Conservation (phyloP, 2,888 invertebrate genomes). For the Pyrochroa serraticornis region DNA sequence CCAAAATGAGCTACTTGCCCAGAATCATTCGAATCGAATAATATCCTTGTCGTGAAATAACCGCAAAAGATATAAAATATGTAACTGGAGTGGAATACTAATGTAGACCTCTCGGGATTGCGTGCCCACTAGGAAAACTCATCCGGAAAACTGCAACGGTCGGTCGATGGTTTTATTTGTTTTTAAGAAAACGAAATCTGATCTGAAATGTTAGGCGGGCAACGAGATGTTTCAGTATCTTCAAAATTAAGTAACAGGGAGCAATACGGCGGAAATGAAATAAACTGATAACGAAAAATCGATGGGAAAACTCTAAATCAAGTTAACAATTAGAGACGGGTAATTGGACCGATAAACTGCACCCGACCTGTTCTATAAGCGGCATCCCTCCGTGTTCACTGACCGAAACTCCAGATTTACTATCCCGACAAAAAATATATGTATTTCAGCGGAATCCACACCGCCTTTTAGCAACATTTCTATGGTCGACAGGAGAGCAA, state of each 20-base stretch:
- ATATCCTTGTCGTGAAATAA: conserved; percentile 53
- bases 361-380: neutral
- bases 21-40: conserved; percentile 54
- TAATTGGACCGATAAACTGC: conserved; percentile 54
- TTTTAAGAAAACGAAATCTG: conserved; percentile 1
- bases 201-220: neutral
- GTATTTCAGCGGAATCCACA: too few relatives aligned
- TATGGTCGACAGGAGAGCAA: too few relatives aligned
- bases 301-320: conserved; percentile 50
- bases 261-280: neutral
- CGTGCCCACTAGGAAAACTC: conserved; percentile 26
- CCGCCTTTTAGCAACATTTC: too few relatives aligned
- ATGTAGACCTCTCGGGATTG: conserved; percentile 34
- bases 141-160: conserved; percentile 15
- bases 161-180: neutral
- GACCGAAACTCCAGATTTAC: conserved; percentile 34
- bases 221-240: neutral
- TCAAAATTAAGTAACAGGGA: neutral
- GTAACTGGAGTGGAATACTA: conserved; percentile 53
- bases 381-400: conserved; percentile 46
- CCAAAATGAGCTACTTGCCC: conserved; percentile 53
- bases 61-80: conserved; percentile 57
- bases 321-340: conserved; percentile 54
- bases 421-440: neutral
- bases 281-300: conserved; percentile 22